These are phyloP conservation scores for Paralichthys olivaceus DNA, from an alignment of 2,113 vertebrate genomes.

Conservation along the genomic window DNA sequence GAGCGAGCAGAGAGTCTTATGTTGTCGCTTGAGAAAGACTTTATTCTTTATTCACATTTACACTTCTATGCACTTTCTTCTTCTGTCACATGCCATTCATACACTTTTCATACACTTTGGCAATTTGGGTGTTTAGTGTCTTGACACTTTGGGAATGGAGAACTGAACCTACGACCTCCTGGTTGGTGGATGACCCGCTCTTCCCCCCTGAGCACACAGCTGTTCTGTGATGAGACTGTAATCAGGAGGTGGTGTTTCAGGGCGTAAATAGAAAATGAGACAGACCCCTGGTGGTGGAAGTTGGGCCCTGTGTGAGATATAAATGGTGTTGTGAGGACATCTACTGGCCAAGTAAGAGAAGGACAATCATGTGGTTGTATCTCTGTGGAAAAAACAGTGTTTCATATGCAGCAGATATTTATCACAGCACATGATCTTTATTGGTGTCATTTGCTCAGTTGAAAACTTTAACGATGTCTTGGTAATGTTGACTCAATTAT, in stretches of 20 bases:
- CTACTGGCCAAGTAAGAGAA: conserved; percentile 57
- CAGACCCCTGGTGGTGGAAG: neutral
- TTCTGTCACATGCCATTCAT: no score
- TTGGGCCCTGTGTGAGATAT: conserved; percentile 3
- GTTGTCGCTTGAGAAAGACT: neutral
- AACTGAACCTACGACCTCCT: neutral
- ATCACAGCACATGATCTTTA: neutral
- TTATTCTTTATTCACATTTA: neutral
- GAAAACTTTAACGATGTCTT: neutral
- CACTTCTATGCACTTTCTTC: no score
- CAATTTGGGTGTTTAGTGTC: neutral
- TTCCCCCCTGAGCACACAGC: neutral
- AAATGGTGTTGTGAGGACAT: conserved; percentile 56
- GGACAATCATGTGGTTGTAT: neutral
- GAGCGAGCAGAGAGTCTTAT: neutral
- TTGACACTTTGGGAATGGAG: neutral
- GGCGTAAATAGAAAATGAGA: neutral
- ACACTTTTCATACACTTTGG: no score
- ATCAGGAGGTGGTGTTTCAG: conserved; percentile 30
- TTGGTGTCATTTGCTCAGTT: neutral
- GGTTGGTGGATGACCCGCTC: neutral
- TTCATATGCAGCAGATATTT: no score
- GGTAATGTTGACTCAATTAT: no score
- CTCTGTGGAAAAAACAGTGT: neutral
- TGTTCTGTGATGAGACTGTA: conserved; percentile 12